Evolutionary conservation across 2,113 vertebrate genomes (phyloP).

Genomic region (Phocoena phocoena): DNA sequence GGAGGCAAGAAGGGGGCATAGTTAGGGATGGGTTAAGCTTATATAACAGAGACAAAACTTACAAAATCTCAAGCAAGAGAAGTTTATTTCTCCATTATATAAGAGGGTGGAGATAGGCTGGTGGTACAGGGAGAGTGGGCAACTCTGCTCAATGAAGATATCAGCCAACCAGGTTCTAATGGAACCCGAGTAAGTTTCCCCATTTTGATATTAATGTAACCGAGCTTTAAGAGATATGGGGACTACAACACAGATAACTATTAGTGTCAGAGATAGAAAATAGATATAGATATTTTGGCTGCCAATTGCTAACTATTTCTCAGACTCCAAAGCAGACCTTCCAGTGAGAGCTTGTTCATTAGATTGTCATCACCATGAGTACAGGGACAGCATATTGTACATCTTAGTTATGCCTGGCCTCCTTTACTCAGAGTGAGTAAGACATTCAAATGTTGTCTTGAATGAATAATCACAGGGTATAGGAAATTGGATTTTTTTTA

Average conservation of each 20-base stretch:
- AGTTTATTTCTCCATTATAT: background rate
- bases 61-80: background rate
- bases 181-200: background rate
- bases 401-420: background rate
- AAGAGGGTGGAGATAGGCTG: background rate
- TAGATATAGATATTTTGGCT: background rate
- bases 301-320: background rate
- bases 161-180: background rate
- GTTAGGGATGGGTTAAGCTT: background rate
- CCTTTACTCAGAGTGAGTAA: background rate
- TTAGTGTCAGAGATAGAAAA: background rate
- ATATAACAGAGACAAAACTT: background rate
- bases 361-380: fast-evolving
- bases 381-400: background rate
- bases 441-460: background rate
- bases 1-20: background rate
- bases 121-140: background rate
- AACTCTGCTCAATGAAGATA: background rate
- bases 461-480: background rate
- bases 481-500: background rate
- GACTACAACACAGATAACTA: background rate
- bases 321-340: background rate
- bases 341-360: background rate
- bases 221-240: background rate
- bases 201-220: background rate